Evolutionary conservation across 2,888 invertebrate genomes (phyloP).

Genomic region (Formica aserva): DNA sequence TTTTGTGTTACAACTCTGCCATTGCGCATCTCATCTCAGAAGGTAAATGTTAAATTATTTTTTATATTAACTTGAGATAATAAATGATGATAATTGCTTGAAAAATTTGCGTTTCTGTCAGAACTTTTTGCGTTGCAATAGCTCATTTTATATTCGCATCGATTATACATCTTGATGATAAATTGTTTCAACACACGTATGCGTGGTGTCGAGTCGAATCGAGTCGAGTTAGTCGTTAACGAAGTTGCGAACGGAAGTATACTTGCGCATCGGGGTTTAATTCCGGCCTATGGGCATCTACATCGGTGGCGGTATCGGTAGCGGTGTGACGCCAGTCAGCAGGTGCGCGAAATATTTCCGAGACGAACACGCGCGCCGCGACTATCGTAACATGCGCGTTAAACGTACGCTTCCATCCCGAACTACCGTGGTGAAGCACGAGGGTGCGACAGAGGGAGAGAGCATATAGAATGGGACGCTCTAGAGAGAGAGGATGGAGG

Average conservation of each 20-base stretch:
- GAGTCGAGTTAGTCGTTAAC: not conserved
- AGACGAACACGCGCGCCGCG: constrained; percentile 66
- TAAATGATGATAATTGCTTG: not conserved
- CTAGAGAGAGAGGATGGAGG: constrained; percentile 43
- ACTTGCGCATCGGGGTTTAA: constrained; percentile 10
- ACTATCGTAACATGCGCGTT: constrained; percentile 81
- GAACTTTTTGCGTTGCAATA: not conserved
- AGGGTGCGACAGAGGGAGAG: constrained; percentile 41
- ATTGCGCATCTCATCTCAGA: not conserved
- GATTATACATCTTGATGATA: not conserved
- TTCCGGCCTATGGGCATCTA: constrained; percentile 17
- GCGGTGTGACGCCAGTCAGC: constrained; percentile 50
- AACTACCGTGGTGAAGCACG: constrained; percentile 51
- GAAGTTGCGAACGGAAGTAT: constrained; percentile 1
- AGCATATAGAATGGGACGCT: constrained; percentile 11
- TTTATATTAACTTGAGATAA: constrained; percentile 1
- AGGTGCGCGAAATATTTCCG: constrained; percentile 59
- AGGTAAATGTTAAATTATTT: not conserved
- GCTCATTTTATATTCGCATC: not conserved
- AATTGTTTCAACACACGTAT: not conserved
- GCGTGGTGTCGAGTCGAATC: not conserved
- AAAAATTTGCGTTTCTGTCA: not conserved
- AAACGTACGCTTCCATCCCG: constrained; percentile 73
- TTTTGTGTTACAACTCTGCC: not conserved
- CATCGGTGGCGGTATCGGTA: constrained; percentile 46